Evolutionary conservation across 2,888 invertebrate species (phyloP).

Genomic region (Minunthozetes semirufus): DNA sequence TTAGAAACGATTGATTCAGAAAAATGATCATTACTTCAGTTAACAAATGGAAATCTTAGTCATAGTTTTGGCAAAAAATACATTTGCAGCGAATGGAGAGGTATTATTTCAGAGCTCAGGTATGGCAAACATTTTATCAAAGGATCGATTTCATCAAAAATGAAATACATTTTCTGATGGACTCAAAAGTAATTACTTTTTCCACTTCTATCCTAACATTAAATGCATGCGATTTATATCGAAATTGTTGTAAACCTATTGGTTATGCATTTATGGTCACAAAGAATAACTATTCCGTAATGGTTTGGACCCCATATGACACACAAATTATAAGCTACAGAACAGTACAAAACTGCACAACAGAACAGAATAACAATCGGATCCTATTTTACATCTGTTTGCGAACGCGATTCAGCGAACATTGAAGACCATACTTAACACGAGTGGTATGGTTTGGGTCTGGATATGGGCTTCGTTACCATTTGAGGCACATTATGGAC

Average conservation of each 20-base stretch:
- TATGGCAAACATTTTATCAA: neutral
- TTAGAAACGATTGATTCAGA: neutral
- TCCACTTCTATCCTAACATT: neutral
- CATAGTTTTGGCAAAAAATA: neutral
- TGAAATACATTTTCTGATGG: neutral
- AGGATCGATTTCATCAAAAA: neutral
- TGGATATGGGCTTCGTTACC: neutral
- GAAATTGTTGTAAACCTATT: neutral
- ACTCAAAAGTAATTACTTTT: conserved; percentile 5
- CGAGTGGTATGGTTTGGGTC: neutral
- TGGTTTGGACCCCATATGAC: neutral
- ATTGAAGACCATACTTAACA: neutral
- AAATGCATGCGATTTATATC: neutral
- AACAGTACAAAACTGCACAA: neutral
- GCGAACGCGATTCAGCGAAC: neutral
- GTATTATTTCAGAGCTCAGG: conserved; percentile 1
- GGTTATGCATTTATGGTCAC: neutral
- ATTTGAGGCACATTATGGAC: neutral
- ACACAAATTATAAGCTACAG: conserved; percentile 1
- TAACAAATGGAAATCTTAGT: neutral
- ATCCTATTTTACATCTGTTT: conserved; percentile 24
- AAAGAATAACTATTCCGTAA: neutral
- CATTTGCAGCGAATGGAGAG: neutral
- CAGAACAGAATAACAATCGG: too few species aligned
- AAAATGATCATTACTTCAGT: conserved; percentile 2